Conservation (phyloP, 2,888 invertebrate genomes). For the Neuroscelio doddi region DNA sequence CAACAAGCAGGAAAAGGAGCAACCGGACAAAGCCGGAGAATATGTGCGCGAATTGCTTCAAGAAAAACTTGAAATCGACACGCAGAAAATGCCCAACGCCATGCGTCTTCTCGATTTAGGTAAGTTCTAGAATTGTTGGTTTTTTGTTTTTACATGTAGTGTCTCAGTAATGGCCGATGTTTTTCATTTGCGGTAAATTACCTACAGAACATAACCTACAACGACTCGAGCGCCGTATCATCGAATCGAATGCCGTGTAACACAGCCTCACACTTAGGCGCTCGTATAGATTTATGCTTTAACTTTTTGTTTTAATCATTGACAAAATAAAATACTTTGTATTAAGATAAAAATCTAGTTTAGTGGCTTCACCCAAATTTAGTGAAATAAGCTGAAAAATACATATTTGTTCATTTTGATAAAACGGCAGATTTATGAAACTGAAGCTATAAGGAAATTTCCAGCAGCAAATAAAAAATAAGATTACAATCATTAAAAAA, state of each 20-base stretch:
- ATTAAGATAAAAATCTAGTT: too few species aligned
- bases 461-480: too few species aligned
- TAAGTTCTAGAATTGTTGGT: constrained; percentile 62
- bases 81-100: constrained; percentile 79
- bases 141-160: not conserved
- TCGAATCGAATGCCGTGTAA: not conserved
- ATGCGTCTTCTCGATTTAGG: constrained; percentile 83
- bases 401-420: too few species aligned
- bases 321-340: too few species aligned
- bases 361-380: too few species aligned
- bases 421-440: too few species aligned
- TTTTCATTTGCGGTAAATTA: not conserved
- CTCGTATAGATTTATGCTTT: too few species aligned
- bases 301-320: too few species aligned
- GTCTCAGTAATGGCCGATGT: not conserved
- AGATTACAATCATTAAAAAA: too few species aligned
- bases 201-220: not conserved
- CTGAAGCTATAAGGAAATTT: too few species aligned
- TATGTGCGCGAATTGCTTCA: constrained; percentile 83
- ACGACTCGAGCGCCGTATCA: not conserved
- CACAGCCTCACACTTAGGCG: not conserved
- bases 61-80: constrained; percentile 79
- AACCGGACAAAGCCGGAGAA: constrained; percentile 83
- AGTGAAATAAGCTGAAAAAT: too few species aligned
- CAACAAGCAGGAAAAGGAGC: constrained; percentile 75